Evolutionary conservation across 2,113 vertebrate species (phyloP).

Genomic region (Montifringilla adamsi): DNA sequence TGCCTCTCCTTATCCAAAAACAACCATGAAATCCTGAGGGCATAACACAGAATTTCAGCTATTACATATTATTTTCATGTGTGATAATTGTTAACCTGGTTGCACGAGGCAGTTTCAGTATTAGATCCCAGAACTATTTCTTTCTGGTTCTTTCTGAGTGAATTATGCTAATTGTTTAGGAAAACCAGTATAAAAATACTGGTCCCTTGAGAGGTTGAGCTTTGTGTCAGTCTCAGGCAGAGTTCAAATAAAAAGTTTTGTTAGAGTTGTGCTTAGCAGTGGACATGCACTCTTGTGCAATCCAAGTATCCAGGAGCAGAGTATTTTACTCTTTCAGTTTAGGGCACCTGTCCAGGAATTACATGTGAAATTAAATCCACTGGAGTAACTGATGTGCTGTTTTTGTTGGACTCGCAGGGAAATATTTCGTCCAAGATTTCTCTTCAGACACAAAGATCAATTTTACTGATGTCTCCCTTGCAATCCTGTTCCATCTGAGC

Average conservation of each 20-base stretch:
- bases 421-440: constrained; percentile 45
- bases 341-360: constrained; percentile 48
- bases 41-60: background rate
- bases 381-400: constrained; percentile 52
- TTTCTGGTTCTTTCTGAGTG: background rate
- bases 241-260: background rate
- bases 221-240: background rate
- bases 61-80: background rate
- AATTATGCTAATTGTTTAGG: constrained; percentile 50
- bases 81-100: background rate
- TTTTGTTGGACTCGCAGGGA: background rate
- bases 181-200: constrained; percentile 25
- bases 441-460: constrained; percentile 26
- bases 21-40: background rate
- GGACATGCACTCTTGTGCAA: background rate
- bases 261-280: background rate
- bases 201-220: background rate
- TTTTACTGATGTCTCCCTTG: constrained; percentile 51
- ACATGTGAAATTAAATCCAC: constrained; percentile 48
- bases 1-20: background rate
- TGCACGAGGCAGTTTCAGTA: background rate
- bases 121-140: background rate
- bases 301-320: background rate
- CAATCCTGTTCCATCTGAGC: background rate
- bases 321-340: constrained; percentile 2